A percentile compares a stretch with the other conserved stretches of the same genome.
These are phyloP conservation scores for Lepidochrysops patricia DNA, from an alignment of 2,888 invertebrate genomes.

Conservation along the genomic window DNA sequence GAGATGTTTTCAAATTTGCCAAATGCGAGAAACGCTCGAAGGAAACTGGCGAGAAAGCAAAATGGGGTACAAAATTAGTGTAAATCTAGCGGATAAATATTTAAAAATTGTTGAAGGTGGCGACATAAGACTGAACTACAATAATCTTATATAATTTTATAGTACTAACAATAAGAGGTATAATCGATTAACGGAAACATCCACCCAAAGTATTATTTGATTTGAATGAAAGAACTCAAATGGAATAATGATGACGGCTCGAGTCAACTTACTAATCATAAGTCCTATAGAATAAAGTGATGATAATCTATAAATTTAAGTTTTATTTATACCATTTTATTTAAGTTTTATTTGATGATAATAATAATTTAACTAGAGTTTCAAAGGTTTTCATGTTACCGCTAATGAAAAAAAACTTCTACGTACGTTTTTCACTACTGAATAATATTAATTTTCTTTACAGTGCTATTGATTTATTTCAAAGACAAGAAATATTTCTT, in stretches of 20 bases:
- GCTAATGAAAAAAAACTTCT: not conserved
- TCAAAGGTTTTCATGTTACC: not conserved
- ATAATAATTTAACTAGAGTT: not conserved
- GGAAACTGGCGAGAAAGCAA: not conserved
- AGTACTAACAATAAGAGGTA: not conserved
- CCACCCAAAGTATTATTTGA: not conserved
- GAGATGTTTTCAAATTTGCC: not conserved
- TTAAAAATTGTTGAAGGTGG: not conserved
- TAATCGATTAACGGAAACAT: not conserved
- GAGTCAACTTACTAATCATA: conserved; percentile 1
- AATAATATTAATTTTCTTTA: no score
- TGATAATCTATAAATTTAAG: not conserved
- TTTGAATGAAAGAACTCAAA: no score
- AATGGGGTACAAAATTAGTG: not conserved
- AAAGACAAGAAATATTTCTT: no score
- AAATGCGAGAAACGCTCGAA: not conserved
- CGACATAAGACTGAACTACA: not conserved
- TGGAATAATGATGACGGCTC: not conserved
- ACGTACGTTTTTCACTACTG: no score
- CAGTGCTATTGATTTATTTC: no score
- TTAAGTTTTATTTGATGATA: not conserved
- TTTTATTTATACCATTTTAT: not conserved
- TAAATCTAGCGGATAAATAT: not conserved
- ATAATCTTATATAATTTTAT: not conserved
- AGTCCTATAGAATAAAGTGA: not conserved